Conservation (phyloP, 2,113 vertebrate species). For the Gorsachius goisagi region DNA sequence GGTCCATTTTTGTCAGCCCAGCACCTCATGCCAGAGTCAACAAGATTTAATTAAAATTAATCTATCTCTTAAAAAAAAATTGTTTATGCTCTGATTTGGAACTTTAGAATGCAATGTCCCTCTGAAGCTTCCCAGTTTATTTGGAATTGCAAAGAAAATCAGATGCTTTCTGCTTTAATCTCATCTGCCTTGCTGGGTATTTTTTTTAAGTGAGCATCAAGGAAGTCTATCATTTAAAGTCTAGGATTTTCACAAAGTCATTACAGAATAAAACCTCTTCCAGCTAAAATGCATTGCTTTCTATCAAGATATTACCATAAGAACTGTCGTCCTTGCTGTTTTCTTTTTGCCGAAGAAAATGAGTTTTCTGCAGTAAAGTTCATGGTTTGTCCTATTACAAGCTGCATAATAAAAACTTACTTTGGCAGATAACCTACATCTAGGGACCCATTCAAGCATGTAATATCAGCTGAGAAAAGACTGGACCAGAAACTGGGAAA, state of each 20-base stretch:
- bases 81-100: not conserved
- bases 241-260: not conserved
- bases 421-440: not conserved
- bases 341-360: not conserved
- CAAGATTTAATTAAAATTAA: slow-evolving; percentile 43
- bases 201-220: not conserved
- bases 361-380: not conserved
- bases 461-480: not conserved
- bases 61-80: not conserved
- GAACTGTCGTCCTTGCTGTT: not conserved
- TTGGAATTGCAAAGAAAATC: not conserved
- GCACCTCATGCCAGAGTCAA: not conserved
- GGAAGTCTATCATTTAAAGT: not conserved
- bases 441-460: not conserved
- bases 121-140: not conserved
- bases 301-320: not conserved
- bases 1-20: not conserved
- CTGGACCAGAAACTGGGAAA: not conserved
- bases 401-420: not conserved
- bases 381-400: not conserved
- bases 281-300: not conserved
- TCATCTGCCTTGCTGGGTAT: not conserved
- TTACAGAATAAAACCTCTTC: not conserved
- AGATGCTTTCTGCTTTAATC: not conserved
- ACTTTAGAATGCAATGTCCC: not conserved